These are phyloP conservation scores for Campaea margaritaria DNA, from an alignment of 2,888 invertebrate genomes.

Conservation along the genomic window DNA sequence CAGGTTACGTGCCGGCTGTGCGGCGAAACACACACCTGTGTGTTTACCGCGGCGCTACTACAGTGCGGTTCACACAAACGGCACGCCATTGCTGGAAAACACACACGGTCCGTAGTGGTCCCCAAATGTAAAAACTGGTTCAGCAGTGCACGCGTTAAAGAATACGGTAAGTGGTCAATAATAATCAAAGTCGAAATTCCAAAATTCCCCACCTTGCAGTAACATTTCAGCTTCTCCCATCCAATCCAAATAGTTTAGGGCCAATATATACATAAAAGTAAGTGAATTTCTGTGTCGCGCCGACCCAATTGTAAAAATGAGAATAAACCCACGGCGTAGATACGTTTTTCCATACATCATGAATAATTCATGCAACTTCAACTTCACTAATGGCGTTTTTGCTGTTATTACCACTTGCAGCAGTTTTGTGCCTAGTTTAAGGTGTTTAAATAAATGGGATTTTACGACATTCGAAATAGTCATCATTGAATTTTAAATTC, in stretches of 20 bases:
- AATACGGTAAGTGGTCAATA: slow-evolving; percentile 4
- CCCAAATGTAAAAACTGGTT: no score
- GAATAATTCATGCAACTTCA: slow-evolving; percentile 51
- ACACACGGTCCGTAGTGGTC: no score
- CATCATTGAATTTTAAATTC: background rate
- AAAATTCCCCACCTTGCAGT: slow-evolving; percentile 10
- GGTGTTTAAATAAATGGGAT: no score
- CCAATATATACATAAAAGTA: slow-evolving; percentile 49
- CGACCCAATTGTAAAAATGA: slow-evolving; percentile 52
- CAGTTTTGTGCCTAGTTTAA: slow-evolving; percentile 1
- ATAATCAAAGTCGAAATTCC: slow-evolving; percentile 6
- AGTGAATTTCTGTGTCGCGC: slow-evolving; percentile 58
- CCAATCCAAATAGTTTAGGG: slow-evolving; percentile 35
- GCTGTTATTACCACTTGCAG: slow-evolving; percentile 35
- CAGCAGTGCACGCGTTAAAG: no score
- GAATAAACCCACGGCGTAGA: slow-evolving; percentile 34
- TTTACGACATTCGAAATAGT: background rate
- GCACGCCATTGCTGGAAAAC: no score
- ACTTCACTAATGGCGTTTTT: slow-evolving; percentile 46
- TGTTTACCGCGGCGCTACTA: no score
- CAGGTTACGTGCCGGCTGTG: no score
- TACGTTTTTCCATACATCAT: slow-evolving; percentile 37
- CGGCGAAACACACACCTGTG: no score
- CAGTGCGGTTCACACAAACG: no score
- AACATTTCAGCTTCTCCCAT: slow-evolving; percentile 24